Conservation (phyloP, 2,113 vertebrate species). For the Hippocampus abdominalis region DNA sequence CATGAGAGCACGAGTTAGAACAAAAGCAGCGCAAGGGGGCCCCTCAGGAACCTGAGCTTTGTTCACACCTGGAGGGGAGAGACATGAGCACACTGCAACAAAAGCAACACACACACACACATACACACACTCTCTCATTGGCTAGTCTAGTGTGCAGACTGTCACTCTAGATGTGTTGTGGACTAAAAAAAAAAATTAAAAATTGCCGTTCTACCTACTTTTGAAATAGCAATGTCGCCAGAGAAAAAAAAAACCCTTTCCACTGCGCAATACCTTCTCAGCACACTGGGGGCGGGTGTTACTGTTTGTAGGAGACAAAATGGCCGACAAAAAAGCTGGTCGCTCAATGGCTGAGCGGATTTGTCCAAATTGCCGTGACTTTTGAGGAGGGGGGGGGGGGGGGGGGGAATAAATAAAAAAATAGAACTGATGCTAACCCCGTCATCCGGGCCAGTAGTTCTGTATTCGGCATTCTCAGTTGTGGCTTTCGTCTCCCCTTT, state of each 20-base stretch:
- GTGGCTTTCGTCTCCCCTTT: too few species aligned
- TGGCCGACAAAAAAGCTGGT: too few species aligned
- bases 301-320: too few species aligned
- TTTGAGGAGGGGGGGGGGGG: too few species aligned
- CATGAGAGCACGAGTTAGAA: slow-evolving; percentile 21
- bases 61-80: slow-evolving; percentile 52
- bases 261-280: slow-evolving; percentile 3
- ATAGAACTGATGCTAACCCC: too few species aligned
- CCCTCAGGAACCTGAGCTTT: slow-evolving; percentile 31
- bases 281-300: not conserved
- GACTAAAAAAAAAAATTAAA: not conserved
- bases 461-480: too few species aligned
- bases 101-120: slow-evolving; percentile 37
- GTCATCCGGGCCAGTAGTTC: too few species aligned
- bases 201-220: not conserved
- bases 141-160: slow-evolving; percentile 1
- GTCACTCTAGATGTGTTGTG: not conserved
- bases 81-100: slow-evolving; percentile 49
- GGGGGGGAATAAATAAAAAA: not conserved
- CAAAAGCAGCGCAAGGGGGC: not conserved
- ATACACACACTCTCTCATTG: slow-evolving; percentile 15
- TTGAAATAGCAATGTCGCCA: not conserved
- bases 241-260: not conserved
- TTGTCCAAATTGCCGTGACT: too few species aligned
- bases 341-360: too few species aligned